Conservation (phyloP, 1,140 invertebrate genomes). For the Lordiphosa mommai region DNA sequence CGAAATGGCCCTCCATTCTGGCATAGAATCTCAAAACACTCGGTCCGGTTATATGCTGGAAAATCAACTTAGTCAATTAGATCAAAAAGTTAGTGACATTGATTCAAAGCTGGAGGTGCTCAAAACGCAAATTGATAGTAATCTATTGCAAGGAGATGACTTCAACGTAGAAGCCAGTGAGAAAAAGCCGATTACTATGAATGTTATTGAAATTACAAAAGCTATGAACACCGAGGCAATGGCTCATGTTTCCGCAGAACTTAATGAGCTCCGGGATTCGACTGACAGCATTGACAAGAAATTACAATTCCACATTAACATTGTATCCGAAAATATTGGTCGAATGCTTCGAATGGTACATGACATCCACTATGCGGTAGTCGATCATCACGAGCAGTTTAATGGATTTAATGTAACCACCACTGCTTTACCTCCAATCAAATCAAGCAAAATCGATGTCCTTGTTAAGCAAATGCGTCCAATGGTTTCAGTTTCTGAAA, state of each 20-base stretch:
- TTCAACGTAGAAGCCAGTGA: conserved; percentile 92
- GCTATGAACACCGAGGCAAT: conserved; percentile 88
- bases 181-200: conserved; percentile 90
- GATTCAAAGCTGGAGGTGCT: conserved; percentile 88
- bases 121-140: conserved; percentile 90
- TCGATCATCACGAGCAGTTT: conserved; percentile 82
- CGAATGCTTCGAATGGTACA: conserved; percentile 88
- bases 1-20: background rate
- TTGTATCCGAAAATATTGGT: conserved; percentile 89
- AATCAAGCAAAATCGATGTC: conserved; percentile 88
- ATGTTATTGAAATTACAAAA: conserved; percentile 89
- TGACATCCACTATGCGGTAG: conserved; percentile 89
- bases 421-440: conserved; percentile 81
- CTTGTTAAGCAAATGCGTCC: conserved; percentile 89
- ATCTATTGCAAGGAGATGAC: conserved; percentile 88
- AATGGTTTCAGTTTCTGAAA: conserved; percentile 90
- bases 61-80: conserved; percentile 84
- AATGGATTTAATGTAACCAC: conserved; percentile 79
- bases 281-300: conserved; percentile 90
- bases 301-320: conserved; percentile 90
- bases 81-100: conserved; percentile 90
- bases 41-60: conserved; percentile 79
- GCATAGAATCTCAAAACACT: background rate
- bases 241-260: conserved; percentile 87
- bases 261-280: conserved; percentile 86